Conservation (phyloP, 2,113 vertebrate genomes). For the Microtus pennsylvanicus region DNA sequence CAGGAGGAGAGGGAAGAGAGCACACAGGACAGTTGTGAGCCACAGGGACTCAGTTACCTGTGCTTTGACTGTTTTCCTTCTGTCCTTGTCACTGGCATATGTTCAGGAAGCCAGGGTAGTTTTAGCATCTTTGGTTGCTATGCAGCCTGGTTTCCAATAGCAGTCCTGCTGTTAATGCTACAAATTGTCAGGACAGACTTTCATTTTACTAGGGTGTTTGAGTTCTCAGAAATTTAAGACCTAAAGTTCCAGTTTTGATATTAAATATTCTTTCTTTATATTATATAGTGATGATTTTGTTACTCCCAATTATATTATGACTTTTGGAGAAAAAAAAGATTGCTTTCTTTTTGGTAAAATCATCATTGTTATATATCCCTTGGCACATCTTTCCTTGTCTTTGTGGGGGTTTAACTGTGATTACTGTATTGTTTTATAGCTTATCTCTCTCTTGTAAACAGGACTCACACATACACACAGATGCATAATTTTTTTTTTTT, state of each 20-base stretch:
- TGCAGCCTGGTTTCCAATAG: neutral
- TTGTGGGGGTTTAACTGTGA: neutral
- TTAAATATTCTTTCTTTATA: constrained; percentile 43
- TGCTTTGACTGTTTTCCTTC: neutral
- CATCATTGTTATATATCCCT: constrained; percentile 16
- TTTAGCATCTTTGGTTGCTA: constrained; percentile 52
- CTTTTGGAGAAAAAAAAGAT: constrained; percentile 42
- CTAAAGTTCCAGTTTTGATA: neutral
- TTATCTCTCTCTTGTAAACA: neutral
- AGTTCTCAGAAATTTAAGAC: constrained; percentile 41
- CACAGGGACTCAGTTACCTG: neutral
- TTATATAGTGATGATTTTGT: neutral
- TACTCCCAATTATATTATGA: neutral
- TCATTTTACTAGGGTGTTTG: constrained; percentile 3
- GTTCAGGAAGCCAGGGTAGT: neutral
- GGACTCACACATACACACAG: neutral
- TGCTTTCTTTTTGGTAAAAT: neutral
- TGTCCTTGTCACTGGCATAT: neutral
- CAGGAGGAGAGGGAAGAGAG: neutral
- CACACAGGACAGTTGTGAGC: no score
- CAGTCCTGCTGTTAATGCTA: constrained; percentile 10
- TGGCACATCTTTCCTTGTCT: neutral
- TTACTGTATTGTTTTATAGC: neutral
- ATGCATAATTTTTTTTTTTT: neutral
- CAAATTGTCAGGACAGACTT: neutral